Evolutionary conservation across 2,113 vertebrate genomes (phyloP), one percentile per base, ranked within the genome.

Genomic region (Lagopus leucura): DNA sequence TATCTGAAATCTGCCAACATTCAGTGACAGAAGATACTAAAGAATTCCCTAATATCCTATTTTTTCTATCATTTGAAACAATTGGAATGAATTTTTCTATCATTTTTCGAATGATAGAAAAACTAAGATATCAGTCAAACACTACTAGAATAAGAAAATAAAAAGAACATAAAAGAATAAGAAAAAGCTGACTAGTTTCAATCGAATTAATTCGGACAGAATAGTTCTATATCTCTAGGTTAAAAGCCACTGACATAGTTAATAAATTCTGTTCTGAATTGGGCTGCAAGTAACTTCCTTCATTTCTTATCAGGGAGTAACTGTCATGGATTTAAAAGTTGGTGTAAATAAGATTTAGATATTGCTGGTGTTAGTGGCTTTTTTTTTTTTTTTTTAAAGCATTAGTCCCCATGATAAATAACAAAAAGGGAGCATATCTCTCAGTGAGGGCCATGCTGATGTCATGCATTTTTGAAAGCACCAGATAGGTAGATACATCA

Each of bases 1-100:
- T 85, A 74, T 81, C 72, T 55, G 54, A 96, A 83, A 89, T 80
- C 55, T 92, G 82, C 55, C 92, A 84, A 82, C 48, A 93, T 61
- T 89, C 48, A 45, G 54, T 82, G 70, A 82, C 50, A 91, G 86
- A 89, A 72, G 40, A 81, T 25, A 63, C 28, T 69, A 67, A 93
- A 64, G n/a, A 24, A 24, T 91, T 94, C 78, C 80, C 48, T 50
- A 50, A 50, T 50, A 50, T 50, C 48, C 48, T 50, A 50, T 50
- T 50, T 50, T 50, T 50, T 25, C 48, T 50, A 50, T 25, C 6
- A 25, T 50, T 50, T 50, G 48, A 50, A 25, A 50, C 12, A 13
- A 50, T 25, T 25, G 24, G 24, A 50, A 50, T 50, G 48, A 50
- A 76, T 25, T 91, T 94, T 82, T 82, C 55, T 47, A 74, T 95